These are phyloP conservation scores for Microcaecilia unicolor DNA, from an alignment of 2,797 vertebrate genomes.

Conservation along the genomic window DNA sequence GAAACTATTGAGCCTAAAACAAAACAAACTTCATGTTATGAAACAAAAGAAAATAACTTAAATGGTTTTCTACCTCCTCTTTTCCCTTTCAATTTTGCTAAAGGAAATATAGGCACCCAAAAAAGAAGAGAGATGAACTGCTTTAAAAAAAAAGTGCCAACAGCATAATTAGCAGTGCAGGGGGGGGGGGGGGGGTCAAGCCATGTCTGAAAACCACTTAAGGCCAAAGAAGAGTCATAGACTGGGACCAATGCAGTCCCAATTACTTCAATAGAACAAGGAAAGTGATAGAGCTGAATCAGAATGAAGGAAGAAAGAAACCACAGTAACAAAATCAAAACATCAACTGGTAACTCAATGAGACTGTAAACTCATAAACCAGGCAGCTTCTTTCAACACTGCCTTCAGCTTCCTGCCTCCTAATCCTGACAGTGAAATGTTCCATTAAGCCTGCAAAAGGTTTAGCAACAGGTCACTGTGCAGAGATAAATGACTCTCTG, in stretches of 20 bases:
- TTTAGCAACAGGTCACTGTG: slow-evolving; percentile 6
- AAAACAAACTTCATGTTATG: too few relatives aligned
- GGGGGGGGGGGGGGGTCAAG: too few relatives aligned
- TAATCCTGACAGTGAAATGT: slow-evolving; percentile 26
- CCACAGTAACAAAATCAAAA: slow-evolving; percentile 45
- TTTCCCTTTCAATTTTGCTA: too few relatives aligned
- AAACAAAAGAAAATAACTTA: too few relatives aligned
- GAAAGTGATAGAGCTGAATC: slow-evolving; percentile 27
- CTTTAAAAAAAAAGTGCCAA: too few relatives aligned
- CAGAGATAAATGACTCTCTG: not conserved
- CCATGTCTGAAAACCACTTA: not conserved
- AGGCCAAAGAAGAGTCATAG: slow-evolving; percentile 12
- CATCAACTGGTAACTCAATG: slow-evolving; percentile 42
- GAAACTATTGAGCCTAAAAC: too few relatives aligned
- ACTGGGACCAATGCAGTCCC: slow-evolving; percentile 27
- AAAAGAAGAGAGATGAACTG: too few relatives aligned
- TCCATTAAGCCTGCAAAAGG: slow-evolving; percentile 2
- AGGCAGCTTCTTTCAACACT: slow-evolving; percentile 34
- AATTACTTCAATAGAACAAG: slow-evolving; percentile 35
- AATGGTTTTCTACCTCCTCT: too few relatives aligned
- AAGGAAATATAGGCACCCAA: too few relatives aligned
- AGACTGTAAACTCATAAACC: slow-evolving; percentile 47
- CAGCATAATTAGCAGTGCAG: too few relatives aligned
- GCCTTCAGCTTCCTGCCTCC: slow-evolving; percentile 14
- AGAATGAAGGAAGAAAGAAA: slow-evolving; percentile 36